Evolutionary conservation across 2,888 invertebrate species (phyloP).

Genomic region (Phaedon cochleariae): DNA sequence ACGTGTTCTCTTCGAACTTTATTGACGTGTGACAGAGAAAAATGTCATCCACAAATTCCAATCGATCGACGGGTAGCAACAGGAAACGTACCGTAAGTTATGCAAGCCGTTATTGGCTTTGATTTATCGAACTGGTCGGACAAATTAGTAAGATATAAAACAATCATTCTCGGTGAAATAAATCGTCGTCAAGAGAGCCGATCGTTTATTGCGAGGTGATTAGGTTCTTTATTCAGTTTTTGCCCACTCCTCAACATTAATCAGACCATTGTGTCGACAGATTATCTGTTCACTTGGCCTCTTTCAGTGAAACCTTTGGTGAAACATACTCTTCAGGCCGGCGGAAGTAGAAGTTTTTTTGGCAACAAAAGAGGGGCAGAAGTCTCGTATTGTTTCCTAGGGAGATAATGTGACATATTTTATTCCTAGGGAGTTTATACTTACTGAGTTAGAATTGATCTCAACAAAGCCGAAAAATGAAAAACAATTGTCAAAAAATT

Average conservation of each 20-base stretch:
- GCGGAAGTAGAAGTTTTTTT: too few species aligned
- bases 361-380: too few species aligned
- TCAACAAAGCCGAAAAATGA: too few species aligned
- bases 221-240: not conserved
- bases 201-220: not conserved
- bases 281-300: not conserved
- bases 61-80: too few species aligned
- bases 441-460: too few species aligned
- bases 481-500: too few species aligned
- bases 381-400: too few species aligned
- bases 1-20: not conserved
- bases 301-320: too few species aligned
- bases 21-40: not conserved
- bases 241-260: not conserved
- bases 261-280: not conserved
- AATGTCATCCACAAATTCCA: too few species aligned
- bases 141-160: slow-evolving; percentile 28
- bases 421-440: too few species aligned
- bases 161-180: not conserved
- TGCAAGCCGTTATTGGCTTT: slow-evolving; percentile 9
- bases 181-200: slow-evolving; percentile 1
- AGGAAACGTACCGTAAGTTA: not conserved
- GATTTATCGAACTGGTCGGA: slow-evolving; percentile 27
- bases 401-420: too few species aligned
- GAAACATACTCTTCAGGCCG: too few species aligned